Percentiles rank a stretch among this genome's conserved stretches.
These are phyloP conservation scores for Nettapus auritus DNA, from an alignment of 2,113 vertebrate species.

Conservation along the genomic window DNA sequence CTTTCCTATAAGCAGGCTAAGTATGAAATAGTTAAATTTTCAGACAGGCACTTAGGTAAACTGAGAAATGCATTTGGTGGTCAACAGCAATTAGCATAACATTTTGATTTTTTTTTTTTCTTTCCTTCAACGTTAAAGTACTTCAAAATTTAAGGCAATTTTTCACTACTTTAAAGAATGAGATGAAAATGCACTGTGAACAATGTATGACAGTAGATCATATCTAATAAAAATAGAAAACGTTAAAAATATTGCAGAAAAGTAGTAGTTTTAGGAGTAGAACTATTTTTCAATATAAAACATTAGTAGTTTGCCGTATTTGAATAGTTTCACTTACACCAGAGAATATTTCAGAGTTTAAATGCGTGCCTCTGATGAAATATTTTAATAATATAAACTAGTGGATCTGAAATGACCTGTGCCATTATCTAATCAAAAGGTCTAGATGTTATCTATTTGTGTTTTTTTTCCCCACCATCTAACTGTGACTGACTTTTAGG, in stretches of 20 bases:
- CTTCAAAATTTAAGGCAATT: background rate
- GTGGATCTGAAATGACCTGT: background rate
- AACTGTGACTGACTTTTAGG: background rate
- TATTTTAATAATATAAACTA: background rate
- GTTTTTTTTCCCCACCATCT: background rate
- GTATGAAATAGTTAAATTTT: background rate
- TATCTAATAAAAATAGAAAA: background rate
- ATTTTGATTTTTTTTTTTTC: background rate
- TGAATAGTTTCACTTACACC: background rate
- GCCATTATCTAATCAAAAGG: background rate
- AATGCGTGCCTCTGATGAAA: background rate
- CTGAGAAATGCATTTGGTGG: background rate
- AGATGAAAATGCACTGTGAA: conserved; percentile 60
- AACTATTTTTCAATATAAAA: background rate
- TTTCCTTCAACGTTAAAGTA: background rate
- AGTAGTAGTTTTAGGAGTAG: background rate
- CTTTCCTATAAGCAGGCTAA: background rate
- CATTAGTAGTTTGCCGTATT: background rate
- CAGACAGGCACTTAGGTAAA: background rate
- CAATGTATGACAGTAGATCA: background rate
- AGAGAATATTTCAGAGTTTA: background rate
- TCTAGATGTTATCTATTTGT: background rate
- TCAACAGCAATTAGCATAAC: background rate
- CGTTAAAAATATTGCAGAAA: background rate
- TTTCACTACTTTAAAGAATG: conserved; percentile 11